phyloP scores from a whole-genome alignment of 2,888 invertebrate genomes.

The Protonemura montana region DNA sequence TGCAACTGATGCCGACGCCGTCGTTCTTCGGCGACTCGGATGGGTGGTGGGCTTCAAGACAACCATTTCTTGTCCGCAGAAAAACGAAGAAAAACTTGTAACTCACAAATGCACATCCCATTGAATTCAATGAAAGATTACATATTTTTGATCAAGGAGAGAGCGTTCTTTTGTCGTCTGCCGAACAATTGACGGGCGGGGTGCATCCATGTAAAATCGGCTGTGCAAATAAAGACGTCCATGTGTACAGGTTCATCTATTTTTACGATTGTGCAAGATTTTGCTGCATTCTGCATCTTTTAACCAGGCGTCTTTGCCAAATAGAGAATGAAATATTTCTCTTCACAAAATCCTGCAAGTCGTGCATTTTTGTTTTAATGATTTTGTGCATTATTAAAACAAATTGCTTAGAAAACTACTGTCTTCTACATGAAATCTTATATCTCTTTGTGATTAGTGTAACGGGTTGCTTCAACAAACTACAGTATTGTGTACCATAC shows the following conservation, averaged over 20 bases:
- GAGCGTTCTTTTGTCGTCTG: not conserved
- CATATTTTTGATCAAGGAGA: not conserved
- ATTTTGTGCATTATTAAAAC: not conserved
- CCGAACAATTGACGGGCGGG: not conserved
- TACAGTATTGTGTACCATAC: not conserved
- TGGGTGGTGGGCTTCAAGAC: not conserved
- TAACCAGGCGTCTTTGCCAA: not conserved
- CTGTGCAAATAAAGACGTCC: not conserved
- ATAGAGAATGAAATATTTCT: not conserved
- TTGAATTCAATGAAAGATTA: slow-evolving; percentile 3
- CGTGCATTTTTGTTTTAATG: not conserved
- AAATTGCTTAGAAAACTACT: not conserved
- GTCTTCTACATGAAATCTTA: not conserved
- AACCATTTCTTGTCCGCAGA: not conserved
- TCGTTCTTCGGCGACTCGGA: not conserved
- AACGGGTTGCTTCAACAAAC: not conserved
- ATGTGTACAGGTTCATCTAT: not conserved
- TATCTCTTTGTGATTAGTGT: no score
- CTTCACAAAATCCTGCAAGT: not conserved
- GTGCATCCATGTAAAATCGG: not conserved
- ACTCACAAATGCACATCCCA: not conserved
- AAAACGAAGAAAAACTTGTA: not conserved
- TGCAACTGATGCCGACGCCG: not conserved
- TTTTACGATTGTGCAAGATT: not conserved
- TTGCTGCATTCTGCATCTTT: not conserved